A percentile compares a stretch with the other conserved stretches of the same genome.
Conservation (phyloP, 2,888 invertebrate genomes). For the Cheilosia scutellata region DNA sequence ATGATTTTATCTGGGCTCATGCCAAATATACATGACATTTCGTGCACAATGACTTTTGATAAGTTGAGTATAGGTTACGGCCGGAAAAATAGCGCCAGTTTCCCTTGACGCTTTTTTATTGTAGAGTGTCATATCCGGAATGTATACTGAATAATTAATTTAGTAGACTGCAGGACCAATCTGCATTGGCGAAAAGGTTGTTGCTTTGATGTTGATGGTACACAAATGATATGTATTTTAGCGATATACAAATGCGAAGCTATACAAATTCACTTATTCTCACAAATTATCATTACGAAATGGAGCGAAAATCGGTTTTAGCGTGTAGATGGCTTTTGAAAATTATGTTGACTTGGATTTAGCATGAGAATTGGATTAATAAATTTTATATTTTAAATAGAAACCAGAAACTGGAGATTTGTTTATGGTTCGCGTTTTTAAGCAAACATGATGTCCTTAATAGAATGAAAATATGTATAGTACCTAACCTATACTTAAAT, state of each 20-base stretch:
- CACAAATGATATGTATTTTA: slow-evolving; percentile 14
- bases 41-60: slow-evolving; percentile 21
- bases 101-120: slow-evolving; percentile 18
- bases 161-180: slow-evolving; percentile 32
- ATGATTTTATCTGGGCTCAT: slow-evolving; percentile 51
- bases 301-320: not conserved
- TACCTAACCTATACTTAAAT: too few species aligned
- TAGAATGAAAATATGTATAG: too few species aligned
- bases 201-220: slow-evolving; percentile 19
- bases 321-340: not conserved
- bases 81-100: slow-evolving; percentile 5
- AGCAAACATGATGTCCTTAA: too few species aligned
- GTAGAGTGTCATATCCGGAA: slow-evolving; percentile 36
- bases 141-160: slow-evolving; percentile 39
- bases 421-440: too few species aligned
- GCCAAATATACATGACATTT: slow-evolving; percentile 45
- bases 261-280: slow-evolving; percentile 2
- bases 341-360: not conserved
- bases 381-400: too few species aligned
- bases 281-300: slow-evolving; percentile 20
- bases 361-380: too few species aligned
- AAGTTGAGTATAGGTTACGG: slow-evolving; percentile 20
- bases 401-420: too few species aligned
- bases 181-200: slow-evolving; percentile 27
- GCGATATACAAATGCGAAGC: not conserved